Evolutionary conservation across 2,797 vertebrate species (phyloP), one percentile per base, ranked within the genome.

Genomic region (Xenentodon cancila): DNA sequence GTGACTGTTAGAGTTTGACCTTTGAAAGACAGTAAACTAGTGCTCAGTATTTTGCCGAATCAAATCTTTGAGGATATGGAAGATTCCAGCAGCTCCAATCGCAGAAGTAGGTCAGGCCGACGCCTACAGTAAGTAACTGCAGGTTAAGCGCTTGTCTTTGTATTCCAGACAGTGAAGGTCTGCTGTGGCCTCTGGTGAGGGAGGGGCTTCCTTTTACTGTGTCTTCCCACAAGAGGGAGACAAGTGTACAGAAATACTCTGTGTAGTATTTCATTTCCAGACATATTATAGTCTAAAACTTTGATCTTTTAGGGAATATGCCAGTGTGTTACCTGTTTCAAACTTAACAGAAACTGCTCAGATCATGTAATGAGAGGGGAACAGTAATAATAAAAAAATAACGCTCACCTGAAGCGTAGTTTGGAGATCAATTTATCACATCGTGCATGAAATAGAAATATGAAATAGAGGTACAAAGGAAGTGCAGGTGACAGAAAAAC

Each of bases 131-230:
- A 51, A 86, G 86, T 79, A 76, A 81, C 86, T 84, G 88, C 87
- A 89, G 91, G 90, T 91, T 90, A 90, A 91, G 82, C 90, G 86
- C 83, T 84, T 30, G 71, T 83, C 82, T 92, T 92, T 91, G 88
- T 91, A 69, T 84, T 90, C 82, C 75, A 87, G 77, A 84, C 84
- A 70, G 84, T 22, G 62, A 81, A 81, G 79, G 77, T 86, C 68
- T 86, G 73, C 80, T 53, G 69, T 59, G 64, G 80, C 73, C 75
- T 75, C 64, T 64, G 25, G 62, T 66, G 74, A 66, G 69, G 65
- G 79, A 60, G 82, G 57, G 64, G 52, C 25, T 71, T 60, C 62
- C 45, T 16, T 64, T 55, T 86, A 69, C 81, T 69, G 25, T 17
- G n/a, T 73, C 53, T 73, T 68, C 82, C 91, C 92, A 90, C 88